Evolutionary conservation across 2,888 invertebrate species (phyloP).

Genomic region (Napeogenes inachia): DNA sequence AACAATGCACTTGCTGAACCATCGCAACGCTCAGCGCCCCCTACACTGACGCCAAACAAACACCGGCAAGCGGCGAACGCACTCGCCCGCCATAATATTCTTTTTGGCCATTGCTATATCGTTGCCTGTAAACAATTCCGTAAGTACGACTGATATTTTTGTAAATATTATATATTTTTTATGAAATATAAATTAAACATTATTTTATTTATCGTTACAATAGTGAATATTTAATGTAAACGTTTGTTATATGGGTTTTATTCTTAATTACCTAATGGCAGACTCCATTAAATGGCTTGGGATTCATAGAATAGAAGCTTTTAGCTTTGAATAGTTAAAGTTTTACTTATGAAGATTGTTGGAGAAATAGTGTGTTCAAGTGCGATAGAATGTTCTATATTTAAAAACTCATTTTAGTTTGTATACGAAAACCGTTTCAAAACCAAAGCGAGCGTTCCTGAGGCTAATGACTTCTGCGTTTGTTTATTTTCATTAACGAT

Average conservation of each 20-base stretch:
- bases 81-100: constrained; percentile 64
- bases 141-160: constrained; percentile 47
- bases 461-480: constrained; percentile 50
- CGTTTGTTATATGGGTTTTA: background rate
- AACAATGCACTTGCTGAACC: constrained; percentile 7
- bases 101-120: constrained; percentile 54
- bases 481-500: constrained; percentile 37
- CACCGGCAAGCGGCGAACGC: constrained; percentile 41
- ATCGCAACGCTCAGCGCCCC: constrained; percentile 50
- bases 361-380: background rate
- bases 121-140: constrained; percentile 69
- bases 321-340: constrained; percentile 7
- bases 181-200: constrained; percentile 15
- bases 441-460: constrained; percentile 39
- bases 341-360: background rate
- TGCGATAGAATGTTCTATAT: background rate
- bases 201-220: background rate
- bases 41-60: constrained; percentile 69
- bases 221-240: background rate
- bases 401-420: constrained; percentile 9
- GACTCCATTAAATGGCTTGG: constrained; percentile 65
- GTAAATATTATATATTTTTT: constrained; percentile 20
- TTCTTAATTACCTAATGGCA: constrained; percentile 45
- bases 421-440: constrained; percentile 17
- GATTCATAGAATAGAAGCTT: constrained; percentile 25